Evolutionary conservation across 2,888 invertebrate genomes (phyloP), one percentile per base, ranked within the genome.

Genomic region (Keiferia lycopersicella): DNA sequence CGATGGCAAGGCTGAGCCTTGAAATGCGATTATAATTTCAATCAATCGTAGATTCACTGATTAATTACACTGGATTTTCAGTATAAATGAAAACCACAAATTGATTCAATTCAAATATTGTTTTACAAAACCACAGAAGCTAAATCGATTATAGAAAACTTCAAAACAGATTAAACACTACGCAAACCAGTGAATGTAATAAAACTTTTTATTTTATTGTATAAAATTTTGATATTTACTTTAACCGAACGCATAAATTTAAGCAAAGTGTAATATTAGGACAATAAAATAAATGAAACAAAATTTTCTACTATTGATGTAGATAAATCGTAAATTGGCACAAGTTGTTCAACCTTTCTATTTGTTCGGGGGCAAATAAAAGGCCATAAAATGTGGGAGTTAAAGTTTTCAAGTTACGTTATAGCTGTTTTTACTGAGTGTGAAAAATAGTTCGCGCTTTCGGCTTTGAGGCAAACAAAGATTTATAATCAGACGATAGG

Each of bases 311-410:
- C 10, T 50, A 50, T 50, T 50, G 16, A 8, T 50, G 50, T 2
- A 20, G 50, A 50, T 50, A 41, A 50, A 50, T 50, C 7, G 50
- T 20, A 11, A 50, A 50, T 50, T 50, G 20, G 50, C 8, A 50
- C 6, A 50, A n/a, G 12, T 50, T 11, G 18, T 34, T 34, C 12
- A 20, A 50, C 50, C 20, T 20, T 50, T 48, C 14, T 50, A 50
- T 50, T 50, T 16, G 50, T 20, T 50, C 50, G 41, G 41, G 50
- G 50, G 50, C 50, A 20, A 50, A n/a, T n/a, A n/a, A 50, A 50
- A 2, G 20, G 50, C 50, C 6, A 50, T 50, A 50, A 50, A 50
- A 50, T 3, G 1, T 41, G 1, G 20, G 20, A 18, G 20, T 50
- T 20, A 1, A 50, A 50, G 20, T n/a, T 50, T 50, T 50, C 8